Base-by-base conservation (phyloP, 2,113 vertebrate genomes). In the Heteronetta atricapilla region DNA sequence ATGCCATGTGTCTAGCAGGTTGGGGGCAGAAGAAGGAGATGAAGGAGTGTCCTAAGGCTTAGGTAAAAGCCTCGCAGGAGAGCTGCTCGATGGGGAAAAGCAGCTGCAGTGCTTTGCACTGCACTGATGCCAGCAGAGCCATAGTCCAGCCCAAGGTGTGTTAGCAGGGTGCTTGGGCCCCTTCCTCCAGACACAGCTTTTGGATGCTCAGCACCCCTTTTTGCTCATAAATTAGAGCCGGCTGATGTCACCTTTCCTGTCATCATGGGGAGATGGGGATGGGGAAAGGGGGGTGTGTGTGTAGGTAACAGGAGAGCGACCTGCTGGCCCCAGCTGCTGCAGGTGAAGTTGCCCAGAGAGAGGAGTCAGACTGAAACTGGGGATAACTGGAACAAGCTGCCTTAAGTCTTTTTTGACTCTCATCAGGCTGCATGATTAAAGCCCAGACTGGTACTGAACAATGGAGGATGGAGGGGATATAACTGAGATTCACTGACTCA, bases 21-120 rank as follows among this genome's bases (percentile, higher is more conserved):
- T 74, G 46, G 34, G 76, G 59, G 10, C 40, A 86, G 62, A 77
- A 58, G 29, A 56, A 53, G 64, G 59, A 82, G 77, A 46, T 16
- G 33, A 83, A 20, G 23, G 64, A 68, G 19, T 21, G 29, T 53
- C 62, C 63, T 25, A n/a, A 62, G 42, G 38, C 40, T 73, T 50
- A 63, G 53, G 62, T 53, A 26, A 66, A 76, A 90, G 29, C 19
- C 33, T 89, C 0, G 0, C 44, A 55, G 52, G 59, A 75, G 52
- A 16, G 68, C 13, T 75, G 28, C 48, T 93, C 13, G 34, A 8
- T 75, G 68, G 29, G 25, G 11, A 52, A 89, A 76, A 29, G 8
- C 36, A n/a, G 20, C 55, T 56, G 77, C 14, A 0, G 13, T 52
- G 1, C 53, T 50, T 52, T 0, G 2, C n/a, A 0, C 22, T 34